These are phyloP conservation scores for Chaetodon auriga DNA, from an alignment of 2,113 vertebrate genomes.

Conservation along the genomic window DNA sequence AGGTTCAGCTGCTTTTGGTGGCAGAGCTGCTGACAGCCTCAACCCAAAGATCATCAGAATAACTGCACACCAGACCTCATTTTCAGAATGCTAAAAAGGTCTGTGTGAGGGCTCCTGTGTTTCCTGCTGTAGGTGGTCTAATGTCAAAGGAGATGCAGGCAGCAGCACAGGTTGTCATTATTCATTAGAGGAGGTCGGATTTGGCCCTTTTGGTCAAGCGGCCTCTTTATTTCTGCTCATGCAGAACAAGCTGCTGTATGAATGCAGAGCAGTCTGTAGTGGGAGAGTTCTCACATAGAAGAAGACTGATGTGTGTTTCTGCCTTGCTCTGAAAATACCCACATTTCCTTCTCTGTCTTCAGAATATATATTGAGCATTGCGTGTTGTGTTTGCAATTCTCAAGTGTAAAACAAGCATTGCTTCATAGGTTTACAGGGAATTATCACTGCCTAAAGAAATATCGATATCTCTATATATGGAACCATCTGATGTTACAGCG, in stretches of 20 bases:
- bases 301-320: conserved; percentile 7
- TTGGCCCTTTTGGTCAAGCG: conserved; percentile 22
- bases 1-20: conserved; percentile 20
- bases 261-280: conserved; percentile 2
- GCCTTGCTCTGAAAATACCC: too few species aligned
- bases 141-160: conserved; percentile 20
- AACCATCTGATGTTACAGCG: not conserved
- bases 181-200: conserved; percentile 40
- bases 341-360: too few species aligned
- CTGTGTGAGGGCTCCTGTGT: conserved; percentile 7
- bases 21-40: conserved; percentile 30
- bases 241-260: conserved; percentile 3
- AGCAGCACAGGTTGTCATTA: conserved; percentile 35
- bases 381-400: not conserved
- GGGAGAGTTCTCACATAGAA: not conserved
- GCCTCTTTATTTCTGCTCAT: conserved; percentile 21
- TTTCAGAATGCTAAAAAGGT: conserved; percentile 27
- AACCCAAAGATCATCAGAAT: conserved; percentile 38
- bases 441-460: too few species aligned
- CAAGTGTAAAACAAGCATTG: not conserved
- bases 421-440: not conserved
- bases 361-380: not conserved
- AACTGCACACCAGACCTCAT: conserved; percentile 10
- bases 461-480: not conserved
- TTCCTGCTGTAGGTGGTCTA: conserved; percentile 20